Base-by-base conservation (phyloP, 2,113 vertebrate genomes). In the Pimephales promelas region DNA sequence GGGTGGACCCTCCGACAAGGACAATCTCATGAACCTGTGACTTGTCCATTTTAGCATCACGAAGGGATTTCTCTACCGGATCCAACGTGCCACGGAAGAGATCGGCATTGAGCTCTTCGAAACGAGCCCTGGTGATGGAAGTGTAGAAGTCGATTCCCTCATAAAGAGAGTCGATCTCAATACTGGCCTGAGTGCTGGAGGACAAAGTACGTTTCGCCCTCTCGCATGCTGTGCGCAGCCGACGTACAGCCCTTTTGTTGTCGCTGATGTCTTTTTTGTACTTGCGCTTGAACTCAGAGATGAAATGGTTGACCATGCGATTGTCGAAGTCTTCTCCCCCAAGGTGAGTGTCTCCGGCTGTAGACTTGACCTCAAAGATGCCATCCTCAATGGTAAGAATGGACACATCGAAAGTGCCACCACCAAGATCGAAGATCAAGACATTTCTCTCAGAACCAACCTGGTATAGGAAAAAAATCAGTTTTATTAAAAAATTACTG, bases 111-210 rank as follows among this genome's bases (percentile, higher is more conserved):
- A 98, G 95, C 91, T 68, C 64, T 68, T 68, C 64, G 40, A 68
- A 68, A n/a, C 64, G 64, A 68, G 64, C 64, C 64, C 64, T 95
- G 79, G 97, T 98, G 85, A 98, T 97, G 20, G 97, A 97, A 0
- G 97, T 98, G 92, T 98, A 98, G 94, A 97, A 98, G 80, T 98
- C 97, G 74, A 96, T 86, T 20, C 97, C 97, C 88, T 98, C 79
- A 68, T 68, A 68, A 68, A 68, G 64, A 40, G 64, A 68, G 34
- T 68, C 64, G 34, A 68, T 68, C 36, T 95, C 94, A 2, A 95
- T 92, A 83, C 92, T 95, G 86, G 94, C 94, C 86, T 94, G 93
- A 56, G 92, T 92, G 92, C 93, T 94, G 75, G 94, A 94, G 0
- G 94, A 95, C 76, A 95, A 66, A 1, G 92, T 95, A 54, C 94